Evolutionary conservation across 2,797 vertebrate species (phyloP).

Genomic region (Discoglossus pictus): DNA sequence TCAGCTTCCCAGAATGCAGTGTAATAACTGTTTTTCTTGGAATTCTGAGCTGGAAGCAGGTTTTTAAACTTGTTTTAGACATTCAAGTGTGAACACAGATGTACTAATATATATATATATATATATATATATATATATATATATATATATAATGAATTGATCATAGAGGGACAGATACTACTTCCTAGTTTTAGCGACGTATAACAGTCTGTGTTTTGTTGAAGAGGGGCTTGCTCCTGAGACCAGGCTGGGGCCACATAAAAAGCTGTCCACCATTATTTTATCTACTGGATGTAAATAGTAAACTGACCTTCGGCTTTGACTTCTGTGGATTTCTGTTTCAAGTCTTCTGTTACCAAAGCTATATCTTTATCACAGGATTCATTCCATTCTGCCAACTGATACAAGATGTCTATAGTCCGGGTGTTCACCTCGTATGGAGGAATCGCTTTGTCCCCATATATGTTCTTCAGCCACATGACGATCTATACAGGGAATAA

Average conservation of each 20-base stretch:
- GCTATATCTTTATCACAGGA: slow-evolving; percentile 67
- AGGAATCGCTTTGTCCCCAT: slow-evolving; percentile 67
- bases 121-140: too few relatives aligned
- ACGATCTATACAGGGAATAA: slow-evolving; percentile 67
- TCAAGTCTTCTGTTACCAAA: slow-evolving; percentile 74
- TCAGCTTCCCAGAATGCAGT: too few relatives aligned
- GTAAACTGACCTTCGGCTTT: slow-evolving; percentile 74
- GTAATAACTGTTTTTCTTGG: too few relatives aligned
- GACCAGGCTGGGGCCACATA: neutral
- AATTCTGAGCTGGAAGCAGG: too few relatives aligned
- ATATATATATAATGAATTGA: too few relatives aligned
- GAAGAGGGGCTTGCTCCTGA: too few relatives aligned
- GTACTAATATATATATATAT: too few relatives aligned
- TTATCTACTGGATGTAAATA: neutral
- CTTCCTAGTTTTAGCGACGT: too few relatives aligned
- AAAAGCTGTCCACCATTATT: neutral
- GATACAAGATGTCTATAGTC: slow-evolving; percentile 74
- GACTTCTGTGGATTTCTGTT: slow-evolving; percentile 72
- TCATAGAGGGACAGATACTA: too few relatives aligned
- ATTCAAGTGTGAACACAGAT: too few relatives aligned
- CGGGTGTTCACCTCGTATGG: slow-evolving; percentile 73
- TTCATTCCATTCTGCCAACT: slow-evolving; percentile 69
- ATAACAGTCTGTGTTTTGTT: too few relatives aligned
- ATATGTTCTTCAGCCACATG: slow-evolving; percentile 76
- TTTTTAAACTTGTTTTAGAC: too few relatives aligned